A percentile compares a stretch with the other conserved stretches of the same genome.
Conservation (phyloP, 2,113 vertebrate genomes). For the Campylomormyrus numenius region DNA sequence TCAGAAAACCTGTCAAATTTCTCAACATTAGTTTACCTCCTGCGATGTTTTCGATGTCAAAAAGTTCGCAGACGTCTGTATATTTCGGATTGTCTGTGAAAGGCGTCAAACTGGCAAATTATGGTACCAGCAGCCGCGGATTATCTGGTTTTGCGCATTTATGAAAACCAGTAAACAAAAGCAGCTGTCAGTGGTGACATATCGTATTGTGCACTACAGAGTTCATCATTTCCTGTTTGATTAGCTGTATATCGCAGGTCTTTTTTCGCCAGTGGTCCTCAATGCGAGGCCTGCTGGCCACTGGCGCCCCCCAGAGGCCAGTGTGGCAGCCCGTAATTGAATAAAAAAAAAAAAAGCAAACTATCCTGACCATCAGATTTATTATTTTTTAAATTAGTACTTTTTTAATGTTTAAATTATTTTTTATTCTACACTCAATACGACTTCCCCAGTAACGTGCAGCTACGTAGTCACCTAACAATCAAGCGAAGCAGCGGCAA, state of each 20-base stretch:
- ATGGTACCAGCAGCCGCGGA: neutral
- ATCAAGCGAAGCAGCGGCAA: too few species aligned
- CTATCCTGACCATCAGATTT: too few species aligned
- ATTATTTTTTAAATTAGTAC: too few species aligned
- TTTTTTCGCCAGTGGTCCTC: neutral
- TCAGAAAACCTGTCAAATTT: neutral
- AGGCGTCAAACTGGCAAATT: neutral
- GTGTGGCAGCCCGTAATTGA: too few species aligned
- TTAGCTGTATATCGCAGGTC: neutral
- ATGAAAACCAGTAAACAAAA: neutral
- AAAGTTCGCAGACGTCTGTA: neutral
- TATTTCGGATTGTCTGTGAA: neutral
- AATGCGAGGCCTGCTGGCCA: too few species aligned
- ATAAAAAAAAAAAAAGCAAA: too few species aligned
- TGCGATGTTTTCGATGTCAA: neutral
- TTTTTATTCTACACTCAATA: too few species aligned
- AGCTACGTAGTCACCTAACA: too few species aligned
- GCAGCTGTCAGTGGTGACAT: neutral
- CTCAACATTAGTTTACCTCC: neutral
- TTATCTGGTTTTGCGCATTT: neutral
- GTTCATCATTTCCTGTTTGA: neutral
- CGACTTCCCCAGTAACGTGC: too few species aligned
- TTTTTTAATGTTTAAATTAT: too few species aligned
- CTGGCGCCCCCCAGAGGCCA: too few species aligned
- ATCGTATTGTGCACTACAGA: neutral